Base-by-base conservation (phyloP, 2,888 invertebrate genomes). In the Drosophila leonis region DNA sequence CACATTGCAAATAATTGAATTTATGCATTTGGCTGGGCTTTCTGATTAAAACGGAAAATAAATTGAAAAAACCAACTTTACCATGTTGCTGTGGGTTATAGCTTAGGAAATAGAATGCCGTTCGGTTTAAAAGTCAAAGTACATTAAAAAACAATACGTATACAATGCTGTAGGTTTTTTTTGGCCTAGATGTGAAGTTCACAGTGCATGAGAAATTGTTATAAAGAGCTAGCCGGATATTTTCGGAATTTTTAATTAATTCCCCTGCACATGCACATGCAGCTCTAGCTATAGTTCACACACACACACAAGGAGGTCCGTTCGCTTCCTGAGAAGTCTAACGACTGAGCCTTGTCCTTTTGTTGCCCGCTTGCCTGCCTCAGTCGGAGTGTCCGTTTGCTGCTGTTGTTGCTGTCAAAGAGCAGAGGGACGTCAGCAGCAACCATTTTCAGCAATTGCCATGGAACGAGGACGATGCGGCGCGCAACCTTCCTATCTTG, bases 181-280 rank as follows among this genome's bases (percentile, higher is more conserved):
- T 66, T 79, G 75, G 68, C 75, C 82, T 82, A 80, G 65, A 73
- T 65, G 74, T 37, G 57, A 64, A 65, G 73, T 77, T 77, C 72
- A 59, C 60, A 71, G 65, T 74, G 85, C 78, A 73, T 78, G 88
- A 80, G 83, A 90, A 85, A 86, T 83, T 78, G 87, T 86, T 90
- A 86, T 83, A 88, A 83, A 86, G 87, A 88, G 84, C 82, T 87
- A 82, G 82, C 86, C 90, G 90, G 80, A 87, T 87, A 84, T 90
- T 89, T 89, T 90, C 73, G 90, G 88, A 89, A 90, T 90, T 89
- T 89, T 89, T 89, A 89, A 89, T 89, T 90, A 89, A 89, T 89
- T 90, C 79, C 67, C 68, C 63, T 77, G 77, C 74, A 33, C 20
- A 33, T 41, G 61, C 63, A 80, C 78, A 69, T 65, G 61, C 60